These are phyloP conservation scores for Sarotherodon lohbergeri DNA, from an alignment of 2,113 vertebrate genomes.

Conservation along the genomic window DNA sequence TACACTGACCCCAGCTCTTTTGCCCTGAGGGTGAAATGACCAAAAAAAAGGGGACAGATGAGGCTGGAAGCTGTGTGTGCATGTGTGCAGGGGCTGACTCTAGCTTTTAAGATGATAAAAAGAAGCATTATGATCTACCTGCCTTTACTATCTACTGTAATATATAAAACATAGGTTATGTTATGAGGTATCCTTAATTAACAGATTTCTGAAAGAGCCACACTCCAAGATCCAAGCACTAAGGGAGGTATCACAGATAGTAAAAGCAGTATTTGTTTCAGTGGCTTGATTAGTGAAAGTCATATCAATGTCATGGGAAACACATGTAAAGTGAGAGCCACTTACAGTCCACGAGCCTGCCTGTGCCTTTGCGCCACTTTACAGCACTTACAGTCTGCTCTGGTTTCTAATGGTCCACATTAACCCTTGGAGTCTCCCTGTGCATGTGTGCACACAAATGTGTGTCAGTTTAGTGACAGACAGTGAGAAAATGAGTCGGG, in stretches of 20 bases:
- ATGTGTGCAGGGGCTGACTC: neutral
- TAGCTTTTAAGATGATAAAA: neutral
- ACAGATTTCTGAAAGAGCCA: neutral
- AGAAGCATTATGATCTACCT: neutral
- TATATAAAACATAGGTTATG: neutral
- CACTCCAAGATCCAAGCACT: neutral
- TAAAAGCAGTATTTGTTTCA: slow-evolving; percentile 29
- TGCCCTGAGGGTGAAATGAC: neutral
- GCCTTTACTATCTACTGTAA: neutral
- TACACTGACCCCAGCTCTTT: slow-evolving; percentile 11
- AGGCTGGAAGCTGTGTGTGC: neutral
- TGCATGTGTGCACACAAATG: neutral
- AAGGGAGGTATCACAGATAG: neutral
- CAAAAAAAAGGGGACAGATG: neutral
- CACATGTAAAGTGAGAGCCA: slow-evolving; percentile 43
- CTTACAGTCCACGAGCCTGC: neutral
- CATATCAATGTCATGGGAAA: slow-evolving; percentile 29
- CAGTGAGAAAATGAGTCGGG: neutral
- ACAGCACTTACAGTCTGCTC: slow-evolving; percentile 45
- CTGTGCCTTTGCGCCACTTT: slow-evolving; percentile 8
- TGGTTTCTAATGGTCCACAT: slow-evolving; percentile 58
- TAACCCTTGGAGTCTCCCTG: neutral
- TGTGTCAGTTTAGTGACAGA: neutral
- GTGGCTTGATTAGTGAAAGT: slow-evolving; percentile 29
- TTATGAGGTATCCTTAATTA: neutral